Percentiles rank a stretch among this genome's conserved stretches.
These are phyloP conservation scores for Drosophila yooni DNA, from an alignment of 2,888 invertebrate genomes.

Conservation along the genomic window DNA sequence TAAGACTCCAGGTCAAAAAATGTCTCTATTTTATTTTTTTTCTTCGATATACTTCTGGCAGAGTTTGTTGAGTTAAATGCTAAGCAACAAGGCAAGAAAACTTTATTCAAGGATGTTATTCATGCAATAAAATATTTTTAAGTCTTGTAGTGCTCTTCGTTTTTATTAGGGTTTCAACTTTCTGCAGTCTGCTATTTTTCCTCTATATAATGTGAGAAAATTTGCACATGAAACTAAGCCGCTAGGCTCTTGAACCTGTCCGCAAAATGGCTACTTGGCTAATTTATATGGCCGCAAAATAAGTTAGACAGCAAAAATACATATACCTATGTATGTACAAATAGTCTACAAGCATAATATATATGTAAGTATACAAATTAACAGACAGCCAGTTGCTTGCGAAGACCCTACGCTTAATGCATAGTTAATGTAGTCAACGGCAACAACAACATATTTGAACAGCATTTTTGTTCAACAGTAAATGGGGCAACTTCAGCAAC, in stretches of 20 bases:
- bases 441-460: slow-evolving; percentile 30
- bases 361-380: slow-evolving; percentile 49
- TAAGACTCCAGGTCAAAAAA: neutral
- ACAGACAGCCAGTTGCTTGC: slow-evolving; percentile 33
- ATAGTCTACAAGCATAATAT: neutral
- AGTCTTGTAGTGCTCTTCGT: neutral
- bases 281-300: slow-evolving; percentile 43
- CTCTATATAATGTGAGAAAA: neutral
- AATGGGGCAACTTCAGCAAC: slow-evolving; percentile 36
- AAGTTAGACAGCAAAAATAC: slow-evolving; percentile 14
- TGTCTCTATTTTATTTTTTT: neutral
- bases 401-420: slow-evolving; percentile 66
- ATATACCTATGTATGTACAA: slow-evolving; percentile 5
- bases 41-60: neutral
- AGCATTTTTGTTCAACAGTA: slow-evolving; percentile 31
- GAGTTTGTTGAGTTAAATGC: neutral
- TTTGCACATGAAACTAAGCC: neutral
- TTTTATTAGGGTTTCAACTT: neutral
- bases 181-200: neutral
- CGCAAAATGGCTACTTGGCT: slow-evolving; percentile 32
- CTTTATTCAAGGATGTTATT: neutral
- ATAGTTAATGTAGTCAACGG: slow-evolving; percentile 68
- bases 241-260: slow-evolving; percentile 34
- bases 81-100: neutral
- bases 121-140: neutral